These are phyloP conservation scores for Smittia aterrima DNA, from an alignment of 2,888 invertebrate species.

Conservation along the genomic window DNA sequence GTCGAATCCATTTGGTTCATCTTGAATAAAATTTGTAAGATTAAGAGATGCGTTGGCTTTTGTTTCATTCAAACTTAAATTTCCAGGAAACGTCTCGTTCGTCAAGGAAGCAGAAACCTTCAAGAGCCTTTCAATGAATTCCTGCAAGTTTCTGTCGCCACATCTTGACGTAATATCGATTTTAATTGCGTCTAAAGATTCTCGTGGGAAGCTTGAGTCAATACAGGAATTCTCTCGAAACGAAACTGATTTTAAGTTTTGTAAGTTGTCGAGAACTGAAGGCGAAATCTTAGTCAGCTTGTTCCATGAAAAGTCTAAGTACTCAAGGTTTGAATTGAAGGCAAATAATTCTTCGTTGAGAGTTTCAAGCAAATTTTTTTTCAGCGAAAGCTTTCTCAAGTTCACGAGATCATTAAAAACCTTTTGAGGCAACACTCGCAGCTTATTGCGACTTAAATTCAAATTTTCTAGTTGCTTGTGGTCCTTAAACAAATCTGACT, in stretches of 20 bases:
- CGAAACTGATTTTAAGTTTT: neutral
- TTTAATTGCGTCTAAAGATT: neutral
- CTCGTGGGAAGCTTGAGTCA: neutral
- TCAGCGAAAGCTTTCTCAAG: conserved; percentile 10
- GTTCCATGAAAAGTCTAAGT: conserved; percentile 10
- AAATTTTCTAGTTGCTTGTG: neutral
- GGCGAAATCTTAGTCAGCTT: neutral
- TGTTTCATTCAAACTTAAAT: too few species aligned
- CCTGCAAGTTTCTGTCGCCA: neutral
- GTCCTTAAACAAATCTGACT: neutral
- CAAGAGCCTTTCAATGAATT: conserved; percentile 1
- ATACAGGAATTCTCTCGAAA: conserved; percentile 20
- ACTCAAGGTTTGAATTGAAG: neutral
- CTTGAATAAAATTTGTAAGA: neutral
- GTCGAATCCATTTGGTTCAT: neutral
- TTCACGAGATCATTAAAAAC: neutral
- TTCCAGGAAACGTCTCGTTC: too few species aligned
- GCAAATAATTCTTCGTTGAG: neutral
- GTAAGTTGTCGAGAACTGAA: neutral
- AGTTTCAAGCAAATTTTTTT: conserved; percentile 9
- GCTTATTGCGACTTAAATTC: neutral
- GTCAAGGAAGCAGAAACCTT: neutral
- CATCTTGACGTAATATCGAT: neutral
- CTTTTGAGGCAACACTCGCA: neutral
- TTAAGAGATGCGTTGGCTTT: neutral